phyloP scores from a whole-genome alignment of 2,797 vertebrate species.

The Acridotheres tristis region DNA sequence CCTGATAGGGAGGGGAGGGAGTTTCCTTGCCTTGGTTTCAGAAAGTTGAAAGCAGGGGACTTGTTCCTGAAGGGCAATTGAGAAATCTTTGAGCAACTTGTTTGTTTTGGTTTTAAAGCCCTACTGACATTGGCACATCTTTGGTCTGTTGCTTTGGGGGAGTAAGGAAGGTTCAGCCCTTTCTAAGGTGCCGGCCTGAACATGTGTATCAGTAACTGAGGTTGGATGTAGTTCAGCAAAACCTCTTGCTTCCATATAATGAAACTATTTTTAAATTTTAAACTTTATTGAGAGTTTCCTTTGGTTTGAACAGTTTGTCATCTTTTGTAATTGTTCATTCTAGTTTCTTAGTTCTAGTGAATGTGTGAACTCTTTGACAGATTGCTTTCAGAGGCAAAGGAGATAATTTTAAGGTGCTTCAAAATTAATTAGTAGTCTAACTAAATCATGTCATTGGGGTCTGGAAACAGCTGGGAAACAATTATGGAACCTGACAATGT shows the following conservation, averaged over 20 bases:
- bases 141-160: background rate
- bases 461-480: background rate
- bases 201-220: background rate
- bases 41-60: background rate
- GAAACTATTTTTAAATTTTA: background rate
- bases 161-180: background rate
- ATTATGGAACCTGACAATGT: background rate
- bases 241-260: background rate
- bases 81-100: conserved; percentile 18
- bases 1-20: background rate
- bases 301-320: background rate
- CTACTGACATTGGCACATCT: background rate
- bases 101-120: conserved; percentile 29
- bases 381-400: background rate
- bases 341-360: background rate
- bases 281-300: background rate
- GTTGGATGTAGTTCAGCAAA: background rate
- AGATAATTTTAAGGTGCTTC: conserved; percentile 27
- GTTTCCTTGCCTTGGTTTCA: background rate
- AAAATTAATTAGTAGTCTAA: conserved; percentile 10
- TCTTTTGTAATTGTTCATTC: background rate
- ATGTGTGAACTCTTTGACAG: conserved; percentile 1
- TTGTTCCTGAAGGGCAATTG: conserved; percentile 10
- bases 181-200: background rate
- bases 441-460: background rate